Evolutionary conservation across 92 coral and sea anemone species (phyloP).

Genomic region (Meandrina meandrites): DNA sequence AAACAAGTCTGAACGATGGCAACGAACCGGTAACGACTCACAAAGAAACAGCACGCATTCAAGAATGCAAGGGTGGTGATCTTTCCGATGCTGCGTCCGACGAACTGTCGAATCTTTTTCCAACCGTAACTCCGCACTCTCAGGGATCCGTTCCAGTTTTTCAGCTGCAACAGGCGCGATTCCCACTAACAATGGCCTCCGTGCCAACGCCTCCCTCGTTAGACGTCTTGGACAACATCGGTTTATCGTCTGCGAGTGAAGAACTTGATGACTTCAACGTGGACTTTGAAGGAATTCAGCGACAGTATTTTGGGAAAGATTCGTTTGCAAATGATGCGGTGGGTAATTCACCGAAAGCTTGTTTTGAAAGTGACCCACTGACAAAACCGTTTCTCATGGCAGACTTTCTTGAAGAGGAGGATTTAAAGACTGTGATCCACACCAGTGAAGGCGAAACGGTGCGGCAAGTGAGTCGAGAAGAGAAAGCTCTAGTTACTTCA

Average conservation of each 20-base stretch:
- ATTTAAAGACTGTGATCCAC: background rate
- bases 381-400: conserved; percentile 37
- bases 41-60: conserved; percentile 1
- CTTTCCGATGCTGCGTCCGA: conserved; percentile 18
- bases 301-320: background rate
- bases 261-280: background rate
- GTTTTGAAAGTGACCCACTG: background rate
- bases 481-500: background rate
- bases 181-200: conserved; percentile 6
- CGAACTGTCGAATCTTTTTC: conserved; percentile 41
- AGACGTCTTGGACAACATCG: conserved; percentile 64
- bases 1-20: background rate
- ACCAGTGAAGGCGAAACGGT: background rate
- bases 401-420: conserved; percentile 37
- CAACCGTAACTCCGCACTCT: conserved; percentile 19
- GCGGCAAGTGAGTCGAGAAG: background rate
- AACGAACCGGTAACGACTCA: background rate
- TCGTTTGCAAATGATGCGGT: background rate
- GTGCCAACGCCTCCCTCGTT: conserved; percentile 83
- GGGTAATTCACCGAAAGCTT: background rate
- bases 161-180: background rate
- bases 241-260: conserved; percentile 33
- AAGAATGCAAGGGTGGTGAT: background rate
- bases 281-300: conserved; percentile 15
- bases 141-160: conserved; percentile 2